Base-by-base conservation (phyloP, 2,888 invertebrate genomes). In the Electrophaes corylata region DNA sequence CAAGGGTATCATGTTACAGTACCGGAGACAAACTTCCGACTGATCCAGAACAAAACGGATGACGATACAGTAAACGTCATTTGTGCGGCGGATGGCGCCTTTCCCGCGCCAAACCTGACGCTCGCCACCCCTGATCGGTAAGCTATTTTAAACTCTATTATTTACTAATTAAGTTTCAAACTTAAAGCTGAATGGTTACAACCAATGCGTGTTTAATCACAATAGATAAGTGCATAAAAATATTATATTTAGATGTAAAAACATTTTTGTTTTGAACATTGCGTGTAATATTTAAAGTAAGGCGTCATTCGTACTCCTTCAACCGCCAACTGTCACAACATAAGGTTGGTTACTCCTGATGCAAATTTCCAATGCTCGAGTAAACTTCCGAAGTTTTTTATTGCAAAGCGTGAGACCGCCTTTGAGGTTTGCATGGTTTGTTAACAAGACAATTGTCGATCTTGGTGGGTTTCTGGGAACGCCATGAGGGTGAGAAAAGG, bases 11-110 rank as follows among this genome's bases (percentile, higher is more conserved):
- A 60, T 70, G 61, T 90, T 89, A 31, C 87, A 92, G 92, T 89
- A 52, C 92, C 92, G 67, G 92, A 91, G 84, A 88, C 88, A 70
- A 90, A 88, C 71, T 92, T 92, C 83, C 89, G 91, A 14, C 77
- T 92, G 70, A 86, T 91, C 67, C 92, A 91, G 80, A 91, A 92
- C 79, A 92, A 92, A 81, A 90, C 89, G 61, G 86, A 92, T 66
- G 92, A 92, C 62, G 89, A 88, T 60, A 91, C 85, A 0, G 85
- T 93, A 52, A 92, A 89, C 72, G 88, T 92, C 76, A 90, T 93
- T 68, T 94, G 94, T 68, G 86, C 91, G 6, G 93, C 92, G 60
- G 90, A 89, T 50, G 93, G 93, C 10, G 87, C 93, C 47, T 93
- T 83, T 69, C 94, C 94, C 6, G 87, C 91, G 66, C 94, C 94